Base-by-base conservation (phyloP, 2,888 invertebrate species). In the Eupithecia pulchellata region DNA sequence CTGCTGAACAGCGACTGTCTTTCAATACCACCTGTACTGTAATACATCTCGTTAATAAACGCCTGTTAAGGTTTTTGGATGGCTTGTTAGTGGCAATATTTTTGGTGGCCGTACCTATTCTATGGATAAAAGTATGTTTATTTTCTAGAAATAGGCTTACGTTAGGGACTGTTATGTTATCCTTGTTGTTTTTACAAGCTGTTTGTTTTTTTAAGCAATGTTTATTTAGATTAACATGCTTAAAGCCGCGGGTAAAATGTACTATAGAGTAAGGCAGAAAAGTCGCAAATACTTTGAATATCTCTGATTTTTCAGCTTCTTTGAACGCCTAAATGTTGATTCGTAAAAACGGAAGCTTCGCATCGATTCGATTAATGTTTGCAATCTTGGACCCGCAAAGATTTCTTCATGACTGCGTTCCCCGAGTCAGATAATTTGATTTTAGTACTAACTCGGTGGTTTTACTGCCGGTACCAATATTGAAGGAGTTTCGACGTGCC, bases 351-450 rank as follows among this genome's bases (percentile, higher is more conserved):
- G 76, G 68, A 52, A 73, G 68, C 69, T 74, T 74, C 75, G 66
- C 78, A 75, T 75, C 71, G 73, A 76, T 78, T 76, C 76, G 72
- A 78, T 78, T 78, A 76, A 74, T 76, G 69, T 74, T 72, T 71
- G 78, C 75, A 75, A 78, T 78, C 75, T 75, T 77, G 75, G 74
- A 72, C 72, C 77, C 73, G 74, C 77, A 77, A 76, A 74, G 72
- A 77, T 75, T 77, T 78, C 75, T 78, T 72, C 77, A 75, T 78
- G 77, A 66, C 77, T 72, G 77, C 75, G 66, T 75, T 75, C 14
- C 64, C 69, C 72, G 74, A 77, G 66, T 77, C 75, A 73, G 75
- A 77, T 78, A 77, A 78, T 78, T 78, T 78, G 77, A 77, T 78
- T 78, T 76, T 73, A 76, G 74, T 75, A 78, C 63, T 71, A 61